phyloP scores from a whole-genome alignment of 2,797 vertebrate genomes.

The Lindbergichthys nudifrons region DNA sequence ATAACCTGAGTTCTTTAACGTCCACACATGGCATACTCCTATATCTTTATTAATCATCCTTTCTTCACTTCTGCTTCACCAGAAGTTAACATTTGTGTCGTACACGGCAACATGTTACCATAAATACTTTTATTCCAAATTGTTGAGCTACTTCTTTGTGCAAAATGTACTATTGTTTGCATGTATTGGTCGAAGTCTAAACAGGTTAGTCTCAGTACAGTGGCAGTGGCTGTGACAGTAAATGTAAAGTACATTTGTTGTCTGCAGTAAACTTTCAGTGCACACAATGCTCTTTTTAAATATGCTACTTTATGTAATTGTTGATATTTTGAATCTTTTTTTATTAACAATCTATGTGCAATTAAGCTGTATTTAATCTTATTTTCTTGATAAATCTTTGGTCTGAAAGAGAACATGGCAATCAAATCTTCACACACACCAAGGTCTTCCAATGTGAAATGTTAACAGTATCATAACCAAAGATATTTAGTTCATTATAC shows the following conservation, averaged over 20 bases:
- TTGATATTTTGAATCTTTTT: no score
- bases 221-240: no score
- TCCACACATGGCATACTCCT: background rate
- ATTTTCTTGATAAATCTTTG: background rate
- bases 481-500: no score
- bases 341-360: no score
- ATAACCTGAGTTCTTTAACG: background rate
- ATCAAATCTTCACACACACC: background rate
- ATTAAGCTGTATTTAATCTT: no score
- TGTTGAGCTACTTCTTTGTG: background rate
- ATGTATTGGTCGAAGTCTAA: no score
- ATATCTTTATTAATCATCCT: conserved; percentile 1
- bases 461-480: background rate
- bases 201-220: no score
- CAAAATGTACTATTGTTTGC: no score
- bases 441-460: background rate
- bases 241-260: background rate
- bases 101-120: background rate
- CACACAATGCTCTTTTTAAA: no score
- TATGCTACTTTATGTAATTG: no score
- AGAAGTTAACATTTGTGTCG: background rate
- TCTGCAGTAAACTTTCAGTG: background rate
- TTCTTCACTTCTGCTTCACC: background rate
- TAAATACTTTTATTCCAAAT: background rate
- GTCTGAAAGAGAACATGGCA: background rate